A percentile compares a stretch with the other conserved stretches of the same genome.
phyloP scores from a whole-genome alignment of 1,140 invertebrate genomes.

The Antheraea mylitta region DNA sequence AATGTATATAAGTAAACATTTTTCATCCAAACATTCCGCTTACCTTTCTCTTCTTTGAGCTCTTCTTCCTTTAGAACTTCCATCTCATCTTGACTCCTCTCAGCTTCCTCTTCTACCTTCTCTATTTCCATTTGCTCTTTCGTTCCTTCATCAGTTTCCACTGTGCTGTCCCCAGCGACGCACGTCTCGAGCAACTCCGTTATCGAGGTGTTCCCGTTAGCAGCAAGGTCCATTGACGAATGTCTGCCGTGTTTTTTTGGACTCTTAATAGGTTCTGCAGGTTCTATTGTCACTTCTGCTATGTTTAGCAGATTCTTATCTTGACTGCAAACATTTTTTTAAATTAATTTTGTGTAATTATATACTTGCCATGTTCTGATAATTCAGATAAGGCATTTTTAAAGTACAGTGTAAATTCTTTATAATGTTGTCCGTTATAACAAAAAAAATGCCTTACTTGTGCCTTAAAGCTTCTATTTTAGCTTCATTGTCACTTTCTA shows the following conservation, averaged over 20 bases:
- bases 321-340: constrained; percentile 37
- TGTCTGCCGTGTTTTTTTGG: constrained; percentile 70
- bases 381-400: too few species aligned
- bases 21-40: background rate
- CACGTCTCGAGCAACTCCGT: constrained; percentile 73
- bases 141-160: background rate
- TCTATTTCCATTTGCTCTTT: background rate
- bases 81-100: background rate
- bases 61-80: background rate
- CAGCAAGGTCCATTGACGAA: constrained; percentile 74
- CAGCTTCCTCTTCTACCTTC: background rate
- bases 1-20: too few species aligned
- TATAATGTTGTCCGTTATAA: too few species aligned
- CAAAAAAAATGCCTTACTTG: constrained; percentile 38
- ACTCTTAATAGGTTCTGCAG: constrained; percentile 46
- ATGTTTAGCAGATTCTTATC: constrained; percentile 66
- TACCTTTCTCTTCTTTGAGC: background rate
- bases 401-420: too few species aligned
- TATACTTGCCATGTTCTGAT: too few species aligned
- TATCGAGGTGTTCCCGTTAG: constrained; percentile 62
- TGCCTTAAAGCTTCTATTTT: constrained; percentile 29
- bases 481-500: constrained; percentile 23
- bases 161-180: constrained; percentile 27
- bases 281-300: constrained; percentile 69
- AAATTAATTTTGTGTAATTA: too few species aligned